Evolutionary conservation across 2,888 invertebrate genomes (phyloP), one percentile per base, ranked within the genome.

Genomic region (Neocrepidodera transversa): DNA sequence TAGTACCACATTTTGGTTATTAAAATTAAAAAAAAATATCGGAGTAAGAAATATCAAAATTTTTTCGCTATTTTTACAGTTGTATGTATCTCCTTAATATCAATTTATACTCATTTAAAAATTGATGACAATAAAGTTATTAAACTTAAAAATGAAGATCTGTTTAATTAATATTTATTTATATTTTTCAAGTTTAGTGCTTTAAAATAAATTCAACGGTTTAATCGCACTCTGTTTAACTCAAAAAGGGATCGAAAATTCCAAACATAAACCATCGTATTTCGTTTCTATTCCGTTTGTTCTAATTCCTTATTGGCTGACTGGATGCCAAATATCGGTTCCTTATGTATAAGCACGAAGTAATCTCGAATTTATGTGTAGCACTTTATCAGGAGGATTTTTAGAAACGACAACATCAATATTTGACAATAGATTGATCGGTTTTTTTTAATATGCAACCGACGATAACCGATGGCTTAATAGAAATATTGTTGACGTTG

Each of bases 341-440:
- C 69, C 63, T 71, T 68, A 72, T 72, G 72, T 72, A 71, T 66
- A 69, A 71, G 72, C 73, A 72, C 71, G 72, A 64, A 70, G 69
- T 72, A 69, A 72, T 70, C 65, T 58, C 32, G 59, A 62, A 74
- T 72, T 69, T 71, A 74, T 71, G 67, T 51, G 60, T 62, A 66
- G 61, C 68, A 65, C 69, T 73, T 66, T 67, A 69, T 73, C 71
- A 71, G 62, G 63, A 64, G 51, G 40, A 64, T 58, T 57, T 53
- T 16, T 11, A 17, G 40, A 50, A 56, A 56, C 51, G 49, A 62
- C 42, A 43, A 49, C 59, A 62, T 65, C 62, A 49, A 63, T 67
- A 53, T 53, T 53, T 43, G 52, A 43, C 52, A 23, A 42, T 13
- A 17, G 52, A 43, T 53, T 43, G 35, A 53, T 53, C 43, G 13